A percentile compares a stretch with the other conserved stretches of the same genome.
These are phyloP conservation scores for Galerucella calmariensis DNA, from an alignment of 2,888 invertebrate species.

Conservation along the genomic window DNA sequence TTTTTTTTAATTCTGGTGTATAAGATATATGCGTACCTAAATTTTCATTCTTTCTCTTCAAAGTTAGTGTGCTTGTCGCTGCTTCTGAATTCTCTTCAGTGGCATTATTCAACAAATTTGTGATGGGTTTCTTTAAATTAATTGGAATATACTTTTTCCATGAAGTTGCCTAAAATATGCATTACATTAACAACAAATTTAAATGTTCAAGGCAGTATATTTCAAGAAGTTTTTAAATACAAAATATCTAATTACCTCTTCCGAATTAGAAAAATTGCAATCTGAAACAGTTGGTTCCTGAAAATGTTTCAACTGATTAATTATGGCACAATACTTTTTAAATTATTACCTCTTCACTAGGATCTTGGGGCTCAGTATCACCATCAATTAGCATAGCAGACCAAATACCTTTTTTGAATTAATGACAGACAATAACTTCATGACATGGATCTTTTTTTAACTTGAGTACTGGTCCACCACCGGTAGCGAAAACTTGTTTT, in stretches of 20 bases:
- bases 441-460: background rate
- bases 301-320: background rate
- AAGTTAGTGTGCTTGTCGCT: background rate
- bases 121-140: background rate
- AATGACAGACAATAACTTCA: background rate
- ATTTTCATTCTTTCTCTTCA: constrained; percentile 1
- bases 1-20: no score
- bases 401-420: background rate
- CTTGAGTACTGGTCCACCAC: background rate
- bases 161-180: constrained; percentile 6
- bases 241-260: constrained; percentile 6
- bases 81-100: background rate
- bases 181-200: constrained; percentile 2
- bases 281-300: background rate
- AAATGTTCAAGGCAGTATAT: background rate
- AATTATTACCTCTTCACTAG: constrained; percentile 3
- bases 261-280: background rate
- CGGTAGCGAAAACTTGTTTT: no score
- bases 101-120: background rate
- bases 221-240: background rate
- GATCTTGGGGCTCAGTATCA: constrained; percentile 4
- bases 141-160: background rate
- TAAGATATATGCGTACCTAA: background rate
- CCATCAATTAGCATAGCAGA: background rate
- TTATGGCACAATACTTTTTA: background rate